These are phyloP conservation scores for Lagopus leucura DNA, from an alignment of 2,113 vertebrate genomes.

Conservation along the genomic window DNA sequence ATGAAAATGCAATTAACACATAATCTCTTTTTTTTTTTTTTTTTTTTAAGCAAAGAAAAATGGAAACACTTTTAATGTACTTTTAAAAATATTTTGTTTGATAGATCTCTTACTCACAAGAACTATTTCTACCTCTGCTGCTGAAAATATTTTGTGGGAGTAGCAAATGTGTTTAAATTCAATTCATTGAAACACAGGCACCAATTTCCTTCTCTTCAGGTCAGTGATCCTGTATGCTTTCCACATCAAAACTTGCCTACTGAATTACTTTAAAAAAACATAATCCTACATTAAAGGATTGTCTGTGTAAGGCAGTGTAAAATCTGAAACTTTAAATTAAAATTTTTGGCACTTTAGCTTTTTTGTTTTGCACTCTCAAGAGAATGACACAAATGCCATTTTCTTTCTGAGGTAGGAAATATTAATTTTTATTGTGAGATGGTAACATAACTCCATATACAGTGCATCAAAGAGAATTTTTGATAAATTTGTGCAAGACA, in stretches of 20 bases:
- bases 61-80: neutral
- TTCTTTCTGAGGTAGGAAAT: neutral
- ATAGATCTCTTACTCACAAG: neutral
- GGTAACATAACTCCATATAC: neutral
- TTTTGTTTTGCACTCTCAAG: neutral
- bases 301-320: neutral
- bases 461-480: neutral
- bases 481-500: neutral
- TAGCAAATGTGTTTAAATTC: neutral
- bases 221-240: neutral
- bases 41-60: neutral
- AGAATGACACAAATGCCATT: neutral
- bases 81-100: neutral
- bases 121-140: neutral
- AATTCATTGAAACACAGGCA: neutral
- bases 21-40: neutral
- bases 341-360: neutral
- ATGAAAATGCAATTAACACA: neutral
- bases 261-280: neutral
- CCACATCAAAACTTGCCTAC: neutral
- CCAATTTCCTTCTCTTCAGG: neutral
- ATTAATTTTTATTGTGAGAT: neutral
- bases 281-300: neutral
- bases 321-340: neutral
- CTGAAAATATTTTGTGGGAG: neutral